Evolutionary conservation across 2,888 invertebrate genomes (phyloP), one percentile per base, ranked within the genome.

Genomic region (Drosophila gaucha): DNA sequence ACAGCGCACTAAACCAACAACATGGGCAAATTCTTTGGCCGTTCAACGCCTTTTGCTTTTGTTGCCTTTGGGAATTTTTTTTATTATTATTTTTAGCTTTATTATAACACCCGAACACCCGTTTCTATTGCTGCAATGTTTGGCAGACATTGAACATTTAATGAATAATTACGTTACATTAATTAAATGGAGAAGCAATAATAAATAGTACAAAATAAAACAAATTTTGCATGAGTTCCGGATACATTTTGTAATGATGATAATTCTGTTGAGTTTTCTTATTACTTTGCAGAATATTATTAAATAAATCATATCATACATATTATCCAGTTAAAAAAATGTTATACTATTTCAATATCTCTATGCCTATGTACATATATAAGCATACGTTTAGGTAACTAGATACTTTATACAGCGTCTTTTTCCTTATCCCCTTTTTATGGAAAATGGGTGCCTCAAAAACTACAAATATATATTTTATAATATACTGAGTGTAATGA

Each of bases 41-140:
- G 35, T 69, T 68, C 65, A 51, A 41, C 51, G 57, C 69, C 66
- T 67, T 66, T 70, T 39, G 26, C 22, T 49, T 66, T 63, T 50
- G 51, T 70, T 68, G 52, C 52, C 41, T 58, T 67, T 72, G 36
- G 47, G n/a, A n/a, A 54, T 51, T 76, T 16, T 41, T 63, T 69
- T 52, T 67, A 47, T 73, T 70, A 67, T 71, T 82, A 67, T 71
- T 83, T 77, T 69, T 67, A 66, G 76, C 76, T 57, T 73, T 75
- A 69, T 60, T 70, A 55, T 54, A 57, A 51, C 52, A 46, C 50
- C 65, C 41, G 38, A 46, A 60, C 66, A 74, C 65, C 70, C 31
- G 55, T 60, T 58, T 55, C 57, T 39, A 47, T 44, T 47, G 36
- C 26, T 47, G 39, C 44, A 63, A 56, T 66, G 50, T 60, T 58